Evolutionary conservation across 1,140 invertebrate species (phyloP).

Genomic region (Atta texana): DNA sequence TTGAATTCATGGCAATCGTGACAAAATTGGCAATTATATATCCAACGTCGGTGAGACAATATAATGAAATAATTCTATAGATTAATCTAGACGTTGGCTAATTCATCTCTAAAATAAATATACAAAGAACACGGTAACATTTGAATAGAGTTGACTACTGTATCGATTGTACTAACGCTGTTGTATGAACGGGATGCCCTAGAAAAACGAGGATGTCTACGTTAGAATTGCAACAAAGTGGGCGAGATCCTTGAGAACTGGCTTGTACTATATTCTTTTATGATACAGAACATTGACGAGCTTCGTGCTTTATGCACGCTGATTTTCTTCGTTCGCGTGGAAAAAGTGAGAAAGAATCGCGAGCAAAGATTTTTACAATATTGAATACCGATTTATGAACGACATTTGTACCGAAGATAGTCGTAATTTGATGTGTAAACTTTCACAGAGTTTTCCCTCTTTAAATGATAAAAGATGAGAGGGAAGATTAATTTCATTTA

Average conservation of each 20-base stretch:
- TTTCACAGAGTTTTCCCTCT: not conserved
- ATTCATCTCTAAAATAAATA: constrained; percentile 63
- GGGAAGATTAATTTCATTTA: constrained; percentile 45
- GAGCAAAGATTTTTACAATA: not conserved
- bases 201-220: constrained; percentile 68
- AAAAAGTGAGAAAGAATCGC: not conserved
- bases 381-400: not conserved
- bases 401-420: not conserved
- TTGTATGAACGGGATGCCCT: constrained; percentile 48
- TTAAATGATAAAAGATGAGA: constrained; percentile 19
- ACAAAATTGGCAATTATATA: not conserved
- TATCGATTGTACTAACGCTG: constrained; percentile 67
- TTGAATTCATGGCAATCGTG: not conserved
- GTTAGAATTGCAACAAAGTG: constrained; percentile 35
- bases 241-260: constrained; percentile 17
- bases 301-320: constrained; percentile 10
- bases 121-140: constrained; percentile 23
- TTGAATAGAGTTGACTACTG: constrained; percentile 29
- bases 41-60: not conserved
- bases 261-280: constrained; percentile 10
- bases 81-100: constrained; percentile 39
- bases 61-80: constrained; percentile 8
- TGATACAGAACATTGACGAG: not conserved
- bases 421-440: not conserved
- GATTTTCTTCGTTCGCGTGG: not conserved